Evolutionary conservation across 2,888 invertebrate species (phyloP).

Genomic region (Leucophenga montana): DNA sequence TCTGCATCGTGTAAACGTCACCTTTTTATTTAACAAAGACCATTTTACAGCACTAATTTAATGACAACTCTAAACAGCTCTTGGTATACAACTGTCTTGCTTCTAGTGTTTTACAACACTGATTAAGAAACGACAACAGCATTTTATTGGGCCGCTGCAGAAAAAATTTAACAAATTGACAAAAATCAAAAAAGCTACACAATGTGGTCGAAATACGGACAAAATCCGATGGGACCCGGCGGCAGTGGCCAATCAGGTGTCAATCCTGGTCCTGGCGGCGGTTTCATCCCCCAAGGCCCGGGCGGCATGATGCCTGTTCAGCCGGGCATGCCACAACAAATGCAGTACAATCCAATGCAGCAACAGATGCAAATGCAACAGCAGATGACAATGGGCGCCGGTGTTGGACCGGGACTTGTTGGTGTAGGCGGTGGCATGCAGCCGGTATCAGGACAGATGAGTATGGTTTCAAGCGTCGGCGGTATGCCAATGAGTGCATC

Average conservation of each 20-base stretch:
- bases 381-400: slow-evolving; percentile 56
- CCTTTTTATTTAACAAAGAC: too few relatives aligned
- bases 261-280: slow-evolving; percentile 47
- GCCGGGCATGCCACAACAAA: slow-evolving; percentile 45
- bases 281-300: slow-evolving; percentile 40
- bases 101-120: too few relatives aligned
- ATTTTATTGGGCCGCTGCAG: too few relatives aligned
- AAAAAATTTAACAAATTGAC: too few relatives aligned
- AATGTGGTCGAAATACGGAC: slow-evolving; percentile 59
- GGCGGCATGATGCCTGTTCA: slow-evolving; percentile 47
- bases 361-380: slow-evolving; percentile 52
- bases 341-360: slow-evolving; percentile 37
- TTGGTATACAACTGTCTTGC: too few relatives aligned
- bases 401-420: slow-evolving; percentile 7
- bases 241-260: slow-evolving; percentile 46
- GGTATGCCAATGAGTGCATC: slow-evolving; percentile 62
- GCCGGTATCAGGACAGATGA: slow-evolving; percentile 58
- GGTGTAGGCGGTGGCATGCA: slow-evolving; percentile 41
- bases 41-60: too few relatives aligned
- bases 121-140: background rate
- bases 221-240: slow-evolving; percentile 55
- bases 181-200: too few relatives aligned
- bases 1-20: too few relatives aligned
- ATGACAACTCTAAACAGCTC: too few relatives aligned
- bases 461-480: slow-evolving; percentile 50